Percentiles rank a stretch among this genome's conserved stretches.
These are phyloP conservation scores for Lasioglossum lativentre DNA, from an alignment of 2,888 invertebrate genomes.

Conservation along the genomic window DNA sequence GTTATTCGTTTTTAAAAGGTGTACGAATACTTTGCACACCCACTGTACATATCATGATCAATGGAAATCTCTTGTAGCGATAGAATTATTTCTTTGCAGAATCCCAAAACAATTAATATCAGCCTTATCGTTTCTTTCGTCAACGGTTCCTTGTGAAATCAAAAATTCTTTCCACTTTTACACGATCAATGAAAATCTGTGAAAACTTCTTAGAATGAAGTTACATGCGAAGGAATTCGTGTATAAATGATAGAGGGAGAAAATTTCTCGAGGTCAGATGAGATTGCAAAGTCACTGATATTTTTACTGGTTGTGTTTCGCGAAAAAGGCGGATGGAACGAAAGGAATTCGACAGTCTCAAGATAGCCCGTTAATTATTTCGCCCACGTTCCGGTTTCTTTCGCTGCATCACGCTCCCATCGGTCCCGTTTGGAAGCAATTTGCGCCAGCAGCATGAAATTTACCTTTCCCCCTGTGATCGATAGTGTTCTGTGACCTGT, in stretches of 20 bases:
- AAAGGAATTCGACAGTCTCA: neutral
- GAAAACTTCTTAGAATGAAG: neutral
- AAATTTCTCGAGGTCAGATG: neutral
- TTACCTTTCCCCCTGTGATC: slow-evolving; percentile 33
- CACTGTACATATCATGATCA: too few species aligned
- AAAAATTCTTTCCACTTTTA: neutral
- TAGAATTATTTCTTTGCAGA: neutral
- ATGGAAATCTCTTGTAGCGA: neutral
- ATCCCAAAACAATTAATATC: too few species aligned
- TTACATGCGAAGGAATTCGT: neutral
- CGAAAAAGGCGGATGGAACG: neutral
- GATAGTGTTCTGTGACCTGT: slow-evolving; percentile 96
- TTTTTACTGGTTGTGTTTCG: neutral
- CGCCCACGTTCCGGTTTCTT: neutral
- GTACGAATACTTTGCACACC: too few species aligned
- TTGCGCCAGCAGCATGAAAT: neutral
- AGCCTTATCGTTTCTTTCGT: too few species aligned
- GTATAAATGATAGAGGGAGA: neutral
- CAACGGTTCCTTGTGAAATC: neutral
- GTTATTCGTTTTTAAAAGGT: too few species aligned
- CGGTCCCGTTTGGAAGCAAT: slow-evolving; percentile 10
- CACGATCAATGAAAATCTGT: neutral
- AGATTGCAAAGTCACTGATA: neutral
- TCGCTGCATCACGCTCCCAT: neutral
- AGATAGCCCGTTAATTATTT: slow-evolving; percentile 16